A percentile compares a stretch with the other conserved stretches of the same genome.
phyloP scores from a whole-genome alignment of 2,888 invertebrate species.

The Lasioglossum figueresi region DNA sequence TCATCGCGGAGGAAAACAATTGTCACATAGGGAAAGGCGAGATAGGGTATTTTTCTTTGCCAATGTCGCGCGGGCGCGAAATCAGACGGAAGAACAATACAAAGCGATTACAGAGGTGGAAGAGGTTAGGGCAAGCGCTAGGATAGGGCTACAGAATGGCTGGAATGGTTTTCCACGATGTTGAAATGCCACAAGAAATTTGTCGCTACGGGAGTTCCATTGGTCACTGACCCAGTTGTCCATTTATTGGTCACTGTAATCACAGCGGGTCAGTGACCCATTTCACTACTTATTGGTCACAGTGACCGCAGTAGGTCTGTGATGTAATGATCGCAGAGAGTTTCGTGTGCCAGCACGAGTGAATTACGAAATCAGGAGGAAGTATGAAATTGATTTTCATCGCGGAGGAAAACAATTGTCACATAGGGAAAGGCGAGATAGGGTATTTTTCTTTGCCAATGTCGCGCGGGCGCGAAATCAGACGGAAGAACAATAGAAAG shows the following conservation, averaged over 20 bases:
- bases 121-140: slow-evolving; percentile 11
- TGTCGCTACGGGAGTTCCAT: too few relatives aligned
- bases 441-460: slow-evolving; percentile 61
- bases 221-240: neutral
- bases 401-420: too few relatives aligned
- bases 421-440: too few relatives aligned
- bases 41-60: slow-evolving; percentile 60
- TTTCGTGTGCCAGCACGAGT: neutral
- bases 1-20: too few relatives aligned
- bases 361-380: too few relatives aligned
- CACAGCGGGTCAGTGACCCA: neutral
- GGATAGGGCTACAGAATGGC: slow-evolving; percentile 56
- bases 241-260: too few relatives aligned
- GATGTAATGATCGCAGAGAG: neutral
- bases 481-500: slow-evolving; percentile 68
- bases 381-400: too few relatives aligned
- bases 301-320: neutral
- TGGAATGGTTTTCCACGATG: neutral
- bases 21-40: too few relatives aligned
- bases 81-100: slow-evolving; percentile 71
- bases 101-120: slow-evolving; percentile 64
- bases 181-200: too few relatives aligned
- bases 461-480: slow-evolving; percentile 68
- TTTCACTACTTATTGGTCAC: neutral
- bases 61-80: slow-evolving; percentile 65